Conservation (phyloP, 53 echinoderm and acorn worm species). For the Echinometra lucunter region DNA sequence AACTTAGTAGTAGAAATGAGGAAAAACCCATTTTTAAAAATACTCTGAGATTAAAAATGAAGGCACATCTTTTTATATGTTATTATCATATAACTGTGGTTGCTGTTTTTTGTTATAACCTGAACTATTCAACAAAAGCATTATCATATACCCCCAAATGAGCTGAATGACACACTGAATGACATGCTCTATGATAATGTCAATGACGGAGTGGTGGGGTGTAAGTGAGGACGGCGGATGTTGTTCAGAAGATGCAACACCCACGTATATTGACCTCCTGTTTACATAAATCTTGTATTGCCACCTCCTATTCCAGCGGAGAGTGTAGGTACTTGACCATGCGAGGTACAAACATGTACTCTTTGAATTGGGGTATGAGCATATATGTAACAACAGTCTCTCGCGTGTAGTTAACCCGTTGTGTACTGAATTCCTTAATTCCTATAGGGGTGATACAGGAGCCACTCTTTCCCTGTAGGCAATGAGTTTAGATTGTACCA, state of each 20-base stretch:
- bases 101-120: too few relatives aligned
- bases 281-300: slow-evolving; percentile 9
- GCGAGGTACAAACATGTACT: not conserved
- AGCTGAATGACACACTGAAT: not conserved
- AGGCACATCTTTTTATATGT: too few relatives aligned
- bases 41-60: too few relatives aligned
- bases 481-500: too few relatives aligned
- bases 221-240: not conserved
- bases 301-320: not conserved
- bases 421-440: too few relatives aligned
- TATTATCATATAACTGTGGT: too few relatives aligned
- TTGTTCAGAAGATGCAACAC: slow-evolving; percentile 2
- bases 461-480: too few relatives aligned
- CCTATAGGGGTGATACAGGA: too few relatives aligned
- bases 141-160: too few relatives aligned
- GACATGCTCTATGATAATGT: not conserved
- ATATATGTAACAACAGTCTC: not conserved
- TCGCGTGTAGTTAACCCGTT: not conserved
- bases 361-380: not conserved
- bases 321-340: not conserved
- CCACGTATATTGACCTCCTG: not conserved
- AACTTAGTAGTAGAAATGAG: too few relatives aligned
- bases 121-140: too few relatives aligned
- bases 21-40: too few relatives aligned
- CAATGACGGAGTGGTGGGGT: not conserved